A percentile compares a stretch with the other conserved stretches of the same genome.
These are phyloP conservation scores for Rhinichthys osculus DNA, from an alignment of 2,797 vertebrate species.

Conservation along the genomic window DNA sequence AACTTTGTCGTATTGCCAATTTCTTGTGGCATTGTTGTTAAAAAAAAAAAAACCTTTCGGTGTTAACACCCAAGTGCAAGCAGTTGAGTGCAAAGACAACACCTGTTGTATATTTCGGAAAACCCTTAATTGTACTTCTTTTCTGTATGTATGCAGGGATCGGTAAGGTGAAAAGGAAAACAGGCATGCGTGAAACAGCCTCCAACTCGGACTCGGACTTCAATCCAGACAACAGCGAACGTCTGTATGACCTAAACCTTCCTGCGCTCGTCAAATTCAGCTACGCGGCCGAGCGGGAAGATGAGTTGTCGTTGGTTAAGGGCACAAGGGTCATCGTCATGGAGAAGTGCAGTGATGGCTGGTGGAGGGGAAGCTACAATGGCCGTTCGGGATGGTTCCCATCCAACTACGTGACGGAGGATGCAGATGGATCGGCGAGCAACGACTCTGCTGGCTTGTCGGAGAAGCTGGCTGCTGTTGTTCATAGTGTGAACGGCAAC, in stretches of 20 bases:
- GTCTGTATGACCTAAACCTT: conserved; percentile 89
- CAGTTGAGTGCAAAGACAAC: neutral
- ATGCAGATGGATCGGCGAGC: conserved; percentile 83
- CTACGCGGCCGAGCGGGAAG: conserved; percentile 89
- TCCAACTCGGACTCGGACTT: conserved; percentile 83
- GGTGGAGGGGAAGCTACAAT: conserved; percentile 90
- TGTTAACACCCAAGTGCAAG: neutral
- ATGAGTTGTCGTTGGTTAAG: conserved; percentile 90
- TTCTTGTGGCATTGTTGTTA: neutral
- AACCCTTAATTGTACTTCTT: neutral
- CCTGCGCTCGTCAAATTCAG: conserved; percentile 91
- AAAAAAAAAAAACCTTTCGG: neutral
- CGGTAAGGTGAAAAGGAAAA: conserved; percentile 89
- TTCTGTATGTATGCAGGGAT: conserved; percentile 77
- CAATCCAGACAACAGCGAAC: conserved; percentile 84
- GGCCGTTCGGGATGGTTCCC: conserved; percentile 91
- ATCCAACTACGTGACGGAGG: conserved; percentile 92
- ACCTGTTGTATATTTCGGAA: neutral
- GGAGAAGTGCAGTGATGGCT: conserved; percentile 94
- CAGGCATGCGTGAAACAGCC: conserved; percentile 84
- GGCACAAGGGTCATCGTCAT: conserved; percentile 90
- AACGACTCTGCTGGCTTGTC: conserved; percentile 83
- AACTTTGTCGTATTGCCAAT: neutral
- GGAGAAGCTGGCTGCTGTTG: conserved; percentile 86
- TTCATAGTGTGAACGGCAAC: conserved; percentile 82